phyloP scores from a whole-genome alignment of 2,797 vertebrate genomes.

The Helicolenus hilgendorfi region DNA sequence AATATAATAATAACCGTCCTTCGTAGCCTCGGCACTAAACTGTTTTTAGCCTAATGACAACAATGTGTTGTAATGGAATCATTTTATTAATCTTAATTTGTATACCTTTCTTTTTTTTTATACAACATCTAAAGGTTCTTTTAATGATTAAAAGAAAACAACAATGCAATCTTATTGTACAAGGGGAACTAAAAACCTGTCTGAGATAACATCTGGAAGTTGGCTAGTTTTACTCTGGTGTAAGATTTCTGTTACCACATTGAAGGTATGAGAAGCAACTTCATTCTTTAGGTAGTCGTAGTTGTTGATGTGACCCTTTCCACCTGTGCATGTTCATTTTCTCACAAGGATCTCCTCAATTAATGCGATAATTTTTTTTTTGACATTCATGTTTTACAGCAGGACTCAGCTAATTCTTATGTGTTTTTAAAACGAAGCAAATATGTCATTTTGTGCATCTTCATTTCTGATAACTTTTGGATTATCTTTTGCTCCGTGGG shows the following conservation, averaged over 20 bases:
- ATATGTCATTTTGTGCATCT: background rate
- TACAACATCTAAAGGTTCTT: background rate
- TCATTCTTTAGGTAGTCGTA: background rate
- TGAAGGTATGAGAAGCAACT: background rate
- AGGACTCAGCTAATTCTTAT: background rate
- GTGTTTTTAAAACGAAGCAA: background rate
- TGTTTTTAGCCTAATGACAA: background rate
- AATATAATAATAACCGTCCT: background rate
- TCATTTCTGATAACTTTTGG: background rate
- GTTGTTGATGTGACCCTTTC: background rate
- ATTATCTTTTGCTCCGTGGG: background rate
- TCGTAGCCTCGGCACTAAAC: background rate
- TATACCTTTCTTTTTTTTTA: background rate
- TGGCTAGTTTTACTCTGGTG: background rate
- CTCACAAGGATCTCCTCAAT: background rate
- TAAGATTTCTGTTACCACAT: background rate
- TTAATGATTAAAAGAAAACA: background rate
- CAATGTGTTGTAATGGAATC: background rate
- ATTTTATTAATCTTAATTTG: background rate
- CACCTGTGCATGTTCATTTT: background rate
- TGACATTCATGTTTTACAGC: background rate
- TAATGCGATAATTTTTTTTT: background rate
- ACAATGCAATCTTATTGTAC: background rate
- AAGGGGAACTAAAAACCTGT: background rate
- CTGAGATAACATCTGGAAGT: background rate